phyloP scores from a whole-genome alignment of 2,797 vertebrate species.

The Tinamus major region DNA sequence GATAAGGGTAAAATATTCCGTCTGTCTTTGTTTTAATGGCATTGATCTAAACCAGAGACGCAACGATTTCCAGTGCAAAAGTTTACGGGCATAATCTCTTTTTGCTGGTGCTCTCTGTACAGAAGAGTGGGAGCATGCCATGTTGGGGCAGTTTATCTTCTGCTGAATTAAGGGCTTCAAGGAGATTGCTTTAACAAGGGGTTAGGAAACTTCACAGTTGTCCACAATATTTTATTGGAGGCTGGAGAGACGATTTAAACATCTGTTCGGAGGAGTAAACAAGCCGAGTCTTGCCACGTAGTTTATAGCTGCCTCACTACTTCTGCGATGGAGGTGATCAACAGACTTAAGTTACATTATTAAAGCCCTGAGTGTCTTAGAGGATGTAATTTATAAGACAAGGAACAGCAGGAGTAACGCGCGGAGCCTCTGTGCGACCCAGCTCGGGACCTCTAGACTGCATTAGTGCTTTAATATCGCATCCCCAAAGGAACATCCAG shows the following conservation, averaged over 20 bases:
- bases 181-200: constrained; percentile 71
- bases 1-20: constrained; percentile 29
- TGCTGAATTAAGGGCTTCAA: constrained; percentile 57
- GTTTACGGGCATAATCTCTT: neutral
- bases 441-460: neutral
- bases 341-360: constrained; percentile 13
- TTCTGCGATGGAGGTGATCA: constrained; percentile 60
- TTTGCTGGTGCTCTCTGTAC: neutral
- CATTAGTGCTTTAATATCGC: accelerated
- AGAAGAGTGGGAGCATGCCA: neutral
- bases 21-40: constrained; percentile 43
- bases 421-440: accelerated
- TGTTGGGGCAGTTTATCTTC: constrained; percentile 37
- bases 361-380: neutral
- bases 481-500: neutral
- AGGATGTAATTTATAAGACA: neutral
- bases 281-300: constrained; percentile 56
- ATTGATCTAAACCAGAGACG: constrained; percentile 28
- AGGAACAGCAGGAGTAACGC: neutral
- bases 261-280: constrained; percentile 68
- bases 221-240: constrained; percentile 61
- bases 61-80: neutral
- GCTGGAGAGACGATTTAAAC: constrained; percentile 61
- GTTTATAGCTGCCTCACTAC: constrained; percentile 30
- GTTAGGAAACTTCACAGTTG: constrained; percentile 74